Percentiles rank a stretch among this genome's conserved stretches.
These are phyloP conservation scores for Natator depressus DNA, from an alignment of 2,113 vertebrate species.

Conservation along the genomic window DNA sequence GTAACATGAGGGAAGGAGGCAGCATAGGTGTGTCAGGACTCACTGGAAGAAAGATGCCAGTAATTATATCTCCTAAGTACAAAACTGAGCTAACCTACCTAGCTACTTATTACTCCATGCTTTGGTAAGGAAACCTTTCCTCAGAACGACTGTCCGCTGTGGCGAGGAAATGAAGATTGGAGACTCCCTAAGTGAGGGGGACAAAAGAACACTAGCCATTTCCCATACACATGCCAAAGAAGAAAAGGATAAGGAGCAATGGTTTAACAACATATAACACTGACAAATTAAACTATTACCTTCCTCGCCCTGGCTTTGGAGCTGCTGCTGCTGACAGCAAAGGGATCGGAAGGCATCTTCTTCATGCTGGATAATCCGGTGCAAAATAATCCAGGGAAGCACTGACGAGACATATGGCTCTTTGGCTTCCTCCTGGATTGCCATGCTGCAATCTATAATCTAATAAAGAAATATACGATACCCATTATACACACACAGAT, in stretches of 20 bases:
- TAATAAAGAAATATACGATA: conserved; percentile 55
- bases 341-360: conserved; percentile 88
- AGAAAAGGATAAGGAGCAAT: neutral
- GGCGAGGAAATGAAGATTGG: neutral
- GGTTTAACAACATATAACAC: neutral
- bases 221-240: neutral
- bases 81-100: neutral
- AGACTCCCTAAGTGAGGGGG: neutral
- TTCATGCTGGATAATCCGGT: conserved; percentile 93
- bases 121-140: neutral
- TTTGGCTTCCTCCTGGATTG: conserved; percentile 90
- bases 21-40: conserved; percentile 86
- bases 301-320: conserved; percentile 84
- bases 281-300: conserved; percentile 50
- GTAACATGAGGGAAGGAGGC: conserved; percentile 94
- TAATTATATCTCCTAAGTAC: neutral
- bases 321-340: conserved; percentile 80
- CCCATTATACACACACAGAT: neutral
- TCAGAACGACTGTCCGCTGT: neutral
- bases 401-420: conserved; percentile 93
- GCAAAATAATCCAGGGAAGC: conserved; percentile 94
- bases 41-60: conserved; percentile 55
- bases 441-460: conserved; percentile 96
- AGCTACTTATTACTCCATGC: too few species aligned
- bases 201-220: neutral